phyloP scores from a whole-genome alignment of 37 sponge, comb jelly and placozoan species.

The Amphimedon queenslandica region DNA sequence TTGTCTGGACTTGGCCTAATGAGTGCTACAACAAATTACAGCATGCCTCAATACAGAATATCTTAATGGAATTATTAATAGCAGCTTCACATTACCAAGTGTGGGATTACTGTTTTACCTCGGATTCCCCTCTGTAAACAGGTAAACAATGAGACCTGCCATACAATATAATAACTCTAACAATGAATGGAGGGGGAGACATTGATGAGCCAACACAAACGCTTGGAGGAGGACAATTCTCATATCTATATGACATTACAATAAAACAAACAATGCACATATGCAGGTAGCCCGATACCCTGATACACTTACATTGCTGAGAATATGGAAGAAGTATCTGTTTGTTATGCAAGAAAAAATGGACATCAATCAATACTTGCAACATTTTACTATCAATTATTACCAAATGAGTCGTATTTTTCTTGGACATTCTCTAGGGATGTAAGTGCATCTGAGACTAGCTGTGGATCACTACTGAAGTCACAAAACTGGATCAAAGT shows the following conservation, averaged over 20 bases:
- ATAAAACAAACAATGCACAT: neutral
- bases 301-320: slow-evolving; percentile 42
- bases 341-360: too few relatives aligned
- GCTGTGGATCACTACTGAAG: slow-evolving; percentile 40
- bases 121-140: slow-evolving; percentile 52
- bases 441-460: slow-evolving; percentile 25
- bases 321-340: slow-evolving; percentile 58
- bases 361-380: neutral
- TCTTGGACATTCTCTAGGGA: slow-evolving; percentile 27
- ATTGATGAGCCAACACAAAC: too few relatives aligned
- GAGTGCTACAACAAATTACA: too few relatives aligned
- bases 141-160: slow-evolving; percentile 61
- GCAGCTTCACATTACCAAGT: too few relatives aligned
- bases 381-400: neutral
- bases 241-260: slow-evolving; percentile 1
- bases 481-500: slow-evolving; percentile 42
- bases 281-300: too few relatives aligned
- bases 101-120: too few relatives aligned
- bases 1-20: too few relatives aligned
- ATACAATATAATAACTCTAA: slow-evolving; percentile 60
- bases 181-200: slow-evolving; percentile 64
- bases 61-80: too few relatives aligned
- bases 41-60: neutral
- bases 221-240: slow-evolving; percentile 26
- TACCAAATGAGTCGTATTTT: slow-evolving; percentile 53